Conservation (phyloP, 23 tunicate species). For the Phallusia fumigata region DNA sequence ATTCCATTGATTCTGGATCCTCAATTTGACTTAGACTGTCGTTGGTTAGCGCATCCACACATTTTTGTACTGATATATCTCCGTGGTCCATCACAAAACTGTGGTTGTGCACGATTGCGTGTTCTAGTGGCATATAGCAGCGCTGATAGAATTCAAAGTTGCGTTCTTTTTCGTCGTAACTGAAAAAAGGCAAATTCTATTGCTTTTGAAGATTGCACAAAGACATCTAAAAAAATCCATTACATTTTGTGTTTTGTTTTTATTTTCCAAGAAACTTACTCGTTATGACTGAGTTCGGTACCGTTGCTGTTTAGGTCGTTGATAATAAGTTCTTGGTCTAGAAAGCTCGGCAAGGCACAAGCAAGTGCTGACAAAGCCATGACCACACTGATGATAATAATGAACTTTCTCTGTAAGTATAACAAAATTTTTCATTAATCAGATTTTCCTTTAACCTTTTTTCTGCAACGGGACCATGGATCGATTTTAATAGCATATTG, state of each 20-base stretch:
- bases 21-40: neutral
- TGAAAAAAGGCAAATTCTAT: neutral
- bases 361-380: slow-evolving; percentile 77
- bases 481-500: too few relatives aligned
- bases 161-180: neutral
- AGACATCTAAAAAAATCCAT: too few relatives aligned
- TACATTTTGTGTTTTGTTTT: neutral
- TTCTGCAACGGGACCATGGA: too few relatives aligned
- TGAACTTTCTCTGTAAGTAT: slow-evolving; percentile 68
- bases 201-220: too few relatives aligned
- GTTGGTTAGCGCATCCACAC: slow-evolving; percentile 27
- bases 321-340: slow-evolving; percentile 37
- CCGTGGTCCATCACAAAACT: slow-evolving; percentile 39
- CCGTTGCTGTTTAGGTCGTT: neutral
- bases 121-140: slow-evolving; percentile 33
- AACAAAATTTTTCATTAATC: neutral
- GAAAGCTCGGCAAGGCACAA: slow-evolving; percentile 59
- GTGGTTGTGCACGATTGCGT: slow-evolving; percentile 25
- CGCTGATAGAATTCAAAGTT: neutral
- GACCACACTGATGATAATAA: slow-evolving; percentile 45
- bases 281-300: neutral
- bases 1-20: neutral
- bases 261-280: neutral
- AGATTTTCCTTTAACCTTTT: too few relatives aligned
- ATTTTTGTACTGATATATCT: slow-evolving; percentile 25